phyloP scores from a whole-genome alignment of 2,797 vertebrate genomes.

The Sebastes cheni region DNA sequence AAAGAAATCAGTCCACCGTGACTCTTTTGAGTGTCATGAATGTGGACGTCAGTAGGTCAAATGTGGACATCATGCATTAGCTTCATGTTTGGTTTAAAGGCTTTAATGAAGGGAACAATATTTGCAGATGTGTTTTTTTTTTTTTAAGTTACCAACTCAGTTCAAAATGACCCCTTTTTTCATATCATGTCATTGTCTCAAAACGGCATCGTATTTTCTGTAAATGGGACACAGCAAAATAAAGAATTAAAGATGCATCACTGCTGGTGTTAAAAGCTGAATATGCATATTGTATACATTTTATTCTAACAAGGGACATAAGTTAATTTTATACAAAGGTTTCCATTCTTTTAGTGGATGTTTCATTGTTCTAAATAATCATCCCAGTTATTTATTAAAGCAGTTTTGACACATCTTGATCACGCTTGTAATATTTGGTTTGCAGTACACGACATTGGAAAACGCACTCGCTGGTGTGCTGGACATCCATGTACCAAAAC shows the following conservation, averaged over 20 bases:
- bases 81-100: slow-evolving; percentile 84
- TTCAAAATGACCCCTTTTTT: slow-evolving; percentile 69
- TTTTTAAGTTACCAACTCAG: slow-evolving; percentile 75
- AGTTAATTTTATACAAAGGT: slow-evolving; percentile 84
- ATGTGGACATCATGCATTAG: slow-evolving; percentile 72
- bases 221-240: slow-evolving; percentile 81
- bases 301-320: slow-evolving; percentile 55
- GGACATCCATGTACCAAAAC: not conserved
- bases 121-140: slow-evolving; percentile 48
- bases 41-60: slow-evolving; percentile 72
- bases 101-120: slow-evolving; percentile 92
- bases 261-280: slow-evolving; percentile 76
- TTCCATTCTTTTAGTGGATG: slow-evolving; percentile 82
- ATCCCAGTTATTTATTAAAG: slow-evolving; percentile 93
- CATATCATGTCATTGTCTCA: slow-evolving; percentile 67
- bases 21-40: slow-evolving; percentile 51
- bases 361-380: slow-evolving; percentile 88
- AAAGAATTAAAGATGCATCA: slow-evolving; percentile 77
- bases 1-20: slow-evolving; percentile 20
- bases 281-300: slow-evolving; percentile 73
- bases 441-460: slow-evolving; percentile 12
- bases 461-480: not conserved
- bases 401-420: slow-evolving; percentile 65
- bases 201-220: slow-evolving; percentile 75
- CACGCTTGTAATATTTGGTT: slow-evolving; percentile 54